These are phyloP conservation scores for Hirtodrosophila alboralis DNA, from an alignment of 2,888 invertebrate species.

Conservation along the genomic window DNA sequence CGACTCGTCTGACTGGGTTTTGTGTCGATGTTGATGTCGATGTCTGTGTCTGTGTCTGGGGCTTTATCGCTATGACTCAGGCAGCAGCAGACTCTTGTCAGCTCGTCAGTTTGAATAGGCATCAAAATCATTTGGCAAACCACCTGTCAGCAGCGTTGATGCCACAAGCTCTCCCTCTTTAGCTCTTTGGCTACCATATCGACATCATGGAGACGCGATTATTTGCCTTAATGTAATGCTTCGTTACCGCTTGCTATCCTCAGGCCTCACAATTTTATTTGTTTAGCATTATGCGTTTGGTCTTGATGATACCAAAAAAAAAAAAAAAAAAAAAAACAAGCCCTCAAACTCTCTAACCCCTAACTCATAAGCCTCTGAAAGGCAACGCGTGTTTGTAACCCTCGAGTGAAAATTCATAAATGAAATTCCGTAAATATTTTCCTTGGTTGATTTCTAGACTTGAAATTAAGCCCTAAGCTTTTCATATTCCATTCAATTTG, in stretches of 20 bases:
- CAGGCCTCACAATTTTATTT: slow-evolving; percentile 52
- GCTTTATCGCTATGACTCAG: slow-evolving; percentile 49
- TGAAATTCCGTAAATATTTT: slow-evolving; percentile 76
- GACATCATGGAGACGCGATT: slow-evolving; percentile 52
- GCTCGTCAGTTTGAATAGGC: slow-evolving; percentile 49
- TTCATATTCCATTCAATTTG: background rate
- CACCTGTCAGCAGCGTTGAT: slow-evolving; percentile 62
- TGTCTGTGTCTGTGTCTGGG: slow-evolving; percentile 6
- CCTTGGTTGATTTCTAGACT: slow-evolving; percentile 54
- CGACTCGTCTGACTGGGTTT: slow-evolving; percentile 15
- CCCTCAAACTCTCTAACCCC: background rate
- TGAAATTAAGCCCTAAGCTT: slow-evolving; percentile 42
- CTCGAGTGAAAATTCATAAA: slow-evolving; percentile 68
- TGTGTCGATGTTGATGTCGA: no score
- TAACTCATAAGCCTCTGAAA: background rate
- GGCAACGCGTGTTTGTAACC: slow-evolving; percentile 35
- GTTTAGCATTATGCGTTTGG: slow-evolving; percentile 65
- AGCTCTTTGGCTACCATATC: slow-evolving; percentile 18
- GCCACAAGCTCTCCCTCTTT: background rate
- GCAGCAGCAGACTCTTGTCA: slow-evolving; percentile 27
- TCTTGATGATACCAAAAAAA: slow-evolving; percentile 26
- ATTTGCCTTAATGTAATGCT: slow-evolving; percentile 61
- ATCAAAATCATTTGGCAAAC: slow-evolving; percentile 61
- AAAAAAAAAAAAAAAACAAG: background rate
- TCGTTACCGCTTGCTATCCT: slow-evolving; percentile 39